Percentiles rank a stretch among this genome's conserved stretches.
phyloP scores from a whole-genome alignment of 2,888 invertebrate species.

The Camponotus fellah region DNA sequence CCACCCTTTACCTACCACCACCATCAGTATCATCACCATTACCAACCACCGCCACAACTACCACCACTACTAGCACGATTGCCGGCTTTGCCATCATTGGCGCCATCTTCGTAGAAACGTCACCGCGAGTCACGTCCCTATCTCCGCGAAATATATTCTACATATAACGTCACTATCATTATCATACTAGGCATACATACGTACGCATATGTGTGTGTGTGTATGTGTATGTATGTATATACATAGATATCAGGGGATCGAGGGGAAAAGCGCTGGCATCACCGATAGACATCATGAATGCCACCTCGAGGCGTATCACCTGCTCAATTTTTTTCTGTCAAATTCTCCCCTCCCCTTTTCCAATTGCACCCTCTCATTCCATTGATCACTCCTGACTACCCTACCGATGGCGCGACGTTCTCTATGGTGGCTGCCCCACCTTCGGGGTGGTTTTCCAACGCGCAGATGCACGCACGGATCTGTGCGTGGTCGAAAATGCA shows the following conservation, averaged over 20 bases:
- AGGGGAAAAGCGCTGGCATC: slow-evolving; percentile 63
- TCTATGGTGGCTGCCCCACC: slow-evolving; percentile 35
- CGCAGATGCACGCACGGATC: slow-evolving; percentile 60
- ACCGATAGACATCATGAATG: slow-evolving; percentile 70
- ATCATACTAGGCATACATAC: slow-evolving; percentile 13
- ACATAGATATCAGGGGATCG: background rate
- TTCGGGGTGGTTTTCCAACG: slow-evolving; percentile 28
- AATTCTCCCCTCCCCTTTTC: slow-evolving; percentile 20
- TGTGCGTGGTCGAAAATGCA: slow-evolving; percentile 34
- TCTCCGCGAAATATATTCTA: slow-evolving; percentile 47
- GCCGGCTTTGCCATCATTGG: slow-evolving; percentile 34
- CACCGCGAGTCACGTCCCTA: slow-evolving; percentile 52
- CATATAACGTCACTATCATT: slow-evolving; percentile 65
- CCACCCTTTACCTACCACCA: slow-evolving; percentile 69
- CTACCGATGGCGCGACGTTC: slow-evolving; percentile 27
- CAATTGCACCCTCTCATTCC: slow-evolving; percentile 30
- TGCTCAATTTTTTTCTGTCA: slow-evolving; percentile 64
- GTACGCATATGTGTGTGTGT: background rate
- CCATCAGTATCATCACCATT: slow-evolving; percentile 37
- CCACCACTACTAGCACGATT: slow-evolving; percentile 59
- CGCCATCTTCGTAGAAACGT: slow-evolving; percentile 44
- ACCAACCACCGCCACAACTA: slow-evolving; percentile 60
- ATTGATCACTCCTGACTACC: slow-evolving; percentile 14
- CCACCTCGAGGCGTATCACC: slow-evolving; percentile 58
- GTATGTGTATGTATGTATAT: background rate